Conservation (phyloP, 2,888 invertebrate species). For the Psococerastis gibbosa region DNA sequence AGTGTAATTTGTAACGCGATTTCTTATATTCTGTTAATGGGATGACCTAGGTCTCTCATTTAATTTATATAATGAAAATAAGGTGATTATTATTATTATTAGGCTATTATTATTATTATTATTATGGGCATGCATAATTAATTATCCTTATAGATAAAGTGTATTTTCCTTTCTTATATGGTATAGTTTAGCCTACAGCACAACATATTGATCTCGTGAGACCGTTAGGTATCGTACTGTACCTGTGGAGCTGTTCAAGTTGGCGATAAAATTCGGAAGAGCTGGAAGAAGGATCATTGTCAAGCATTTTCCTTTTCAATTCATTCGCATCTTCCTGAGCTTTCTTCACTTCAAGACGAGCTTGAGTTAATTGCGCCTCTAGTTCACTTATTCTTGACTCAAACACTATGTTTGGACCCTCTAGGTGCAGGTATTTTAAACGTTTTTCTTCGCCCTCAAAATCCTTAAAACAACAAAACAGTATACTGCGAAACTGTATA, state of each 20-base stretch:
- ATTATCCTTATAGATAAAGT: too few relatives aligned
- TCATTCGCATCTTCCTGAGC: slow-evolving; percentile 43
- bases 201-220: too few relatives aligned
- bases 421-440: slow-evolving; percentile 20
- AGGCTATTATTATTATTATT: too few relatives aligned
- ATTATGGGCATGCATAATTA: too few relatives aligned
- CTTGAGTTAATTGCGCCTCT: slow-evolving; percentile 63
- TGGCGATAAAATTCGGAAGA: slow-evolving; percentile 41
- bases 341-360: slow-evolving; percentile 56
- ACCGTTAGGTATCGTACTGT: too few relatives aligned
- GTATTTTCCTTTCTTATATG: too few relatives aligned
- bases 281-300: slow-evolving; percentile 17
- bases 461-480: background rate
- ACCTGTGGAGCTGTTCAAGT: slow-evolving; percentile 50
- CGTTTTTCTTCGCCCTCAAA: slow-evolving; percentile 12
- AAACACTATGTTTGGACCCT: slow-evolving; percentile 62
- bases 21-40: too few relatives aligned
- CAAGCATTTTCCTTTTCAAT: slow-evolving; percentile 23
- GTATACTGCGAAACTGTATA: background rate
- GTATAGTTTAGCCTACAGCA: too few relatives aligned
- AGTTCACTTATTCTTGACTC: slow-evolving; percentile 69
- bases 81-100: too few relatives aligned
- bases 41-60: too few relatives aligned
- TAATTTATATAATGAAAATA: too few relatives aligned
- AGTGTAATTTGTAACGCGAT: too few relatives aligned